A percentile compares a stretch with the other conserved stretches of the same genome.
Conservation (phyloP, 2,113 vertebrate species). For the Cyanoliseus patagonus region DNA sequence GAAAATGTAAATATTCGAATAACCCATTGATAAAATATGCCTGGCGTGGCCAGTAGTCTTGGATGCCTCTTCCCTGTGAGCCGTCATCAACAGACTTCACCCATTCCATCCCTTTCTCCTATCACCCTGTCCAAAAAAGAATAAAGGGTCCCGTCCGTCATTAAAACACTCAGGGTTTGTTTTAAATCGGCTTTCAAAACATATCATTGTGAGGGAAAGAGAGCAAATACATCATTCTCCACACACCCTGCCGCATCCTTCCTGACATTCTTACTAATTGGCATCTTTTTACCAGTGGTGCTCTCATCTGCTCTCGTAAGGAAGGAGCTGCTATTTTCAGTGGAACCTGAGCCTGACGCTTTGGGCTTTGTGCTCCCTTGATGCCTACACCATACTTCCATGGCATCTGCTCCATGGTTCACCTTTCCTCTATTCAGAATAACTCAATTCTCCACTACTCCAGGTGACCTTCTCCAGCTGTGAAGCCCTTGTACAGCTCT, state of each 20-base stretch:
- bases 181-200: slow-evolving; percentile 33
- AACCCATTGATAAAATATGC: slow-evolving; percentile 18
- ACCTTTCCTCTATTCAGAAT: not conserved
- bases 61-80: not conserved
- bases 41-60: not conserved
- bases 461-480: not conserved
- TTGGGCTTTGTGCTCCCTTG: not conserved
- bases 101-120: not conserved
- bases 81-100: not conserved
- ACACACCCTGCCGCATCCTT: not conserved
- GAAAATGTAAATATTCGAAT: slow-evolving; percentile 41
- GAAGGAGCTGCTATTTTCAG: not conserved
- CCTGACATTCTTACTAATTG: not conserved
- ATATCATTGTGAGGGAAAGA: not conserved
- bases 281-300: not conserved
- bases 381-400: accelerated
- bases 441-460: not conserved
- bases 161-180: not conserved
- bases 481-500: not conserved
- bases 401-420: accelerated
- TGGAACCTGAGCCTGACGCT: accelerated
- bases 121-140: not conserved
- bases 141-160: not conserved
- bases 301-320: not conserved
- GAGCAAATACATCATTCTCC: not conserved